A percentile compares a stretch with the other conserved stretches of the same genome.
These are phyloP conservation scores for Cyanoderma ruficeps DNA, from an alignment of 2,113 vertebrate species.

Conservation along the genomic window DNA sequence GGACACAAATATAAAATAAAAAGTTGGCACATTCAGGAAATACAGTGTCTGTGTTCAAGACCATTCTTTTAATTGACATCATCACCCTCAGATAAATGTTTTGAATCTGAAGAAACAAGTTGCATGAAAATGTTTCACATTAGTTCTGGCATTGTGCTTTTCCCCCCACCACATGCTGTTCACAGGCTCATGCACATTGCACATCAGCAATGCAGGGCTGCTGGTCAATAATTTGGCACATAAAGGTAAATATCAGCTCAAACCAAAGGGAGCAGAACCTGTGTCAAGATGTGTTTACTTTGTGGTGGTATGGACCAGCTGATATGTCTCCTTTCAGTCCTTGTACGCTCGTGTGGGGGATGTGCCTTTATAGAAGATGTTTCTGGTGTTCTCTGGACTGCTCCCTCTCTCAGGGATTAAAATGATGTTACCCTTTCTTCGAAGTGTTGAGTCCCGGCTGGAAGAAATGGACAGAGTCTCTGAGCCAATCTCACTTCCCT, in stretches of 20 bases:
- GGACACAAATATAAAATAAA: conserved; percentile 65
- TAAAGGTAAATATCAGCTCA: conserved; percentile 31
- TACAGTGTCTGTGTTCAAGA: conserved; percentile 66
- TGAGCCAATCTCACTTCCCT: conserved; percentile 83
- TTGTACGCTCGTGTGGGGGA: conserved; percentile 89
- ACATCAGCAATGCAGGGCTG: conserved; percentile 45
- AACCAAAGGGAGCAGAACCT: conserved; percentile 61
- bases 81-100: conserved; percentile 33
- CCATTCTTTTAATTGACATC: conserved; percentile 39
- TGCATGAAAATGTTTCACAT: conserved; percentile 55
- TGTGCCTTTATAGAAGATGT: conserved; percentile 98
- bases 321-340: conserved; percentile 74
- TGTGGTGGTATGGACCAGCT: neutral
- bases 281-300: conserved; percentile 27
- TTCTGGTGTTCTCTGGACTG: conserved; percentile 92
- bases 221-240: conserved; percentile 58
- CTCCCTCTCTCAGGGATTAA: conserved; percentile 93
- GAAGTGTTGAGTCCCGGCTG: conserved; percentile 90
- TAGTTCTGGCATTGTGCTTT: conserved; percentile 79
- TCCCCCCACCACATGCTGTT: conserved; percentile 59
- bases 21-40: conserved; percentile 81
- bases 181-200: conserved; percentile 47
- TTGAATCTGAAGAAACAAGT: conserved; percentile 56
- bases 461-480: conserved; percentile 89
- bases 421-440: conserved; percentile 91